Evolutionary conservation across 1,140 invertebrate species (phyloP).

Genomic region (Trichonephila clavata): DNA sequence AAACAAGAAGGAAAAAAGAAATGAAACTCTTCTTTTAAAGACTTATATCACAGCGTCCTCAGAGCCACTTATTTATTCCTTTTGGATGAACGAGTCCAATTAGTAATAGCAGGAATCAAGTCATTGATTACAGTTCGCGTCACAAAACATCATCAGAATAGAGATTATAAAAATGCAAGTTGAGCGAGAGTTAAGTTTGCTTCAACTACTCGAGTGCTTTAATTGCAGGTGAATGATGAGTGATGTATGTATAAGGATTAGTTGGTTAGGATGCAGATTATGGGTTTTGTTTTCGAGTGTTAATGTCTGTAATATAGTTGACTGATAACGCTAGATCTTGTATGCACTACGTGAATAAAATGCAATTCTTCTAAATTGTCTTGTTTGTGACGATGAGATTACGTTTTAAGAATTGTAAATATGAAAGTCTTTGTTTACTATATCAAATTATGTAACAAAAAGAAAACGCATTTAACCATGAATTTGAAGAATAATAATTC

Average conservation of each 20-base stretch:
- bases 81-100: slow-evolving; percentile 42
- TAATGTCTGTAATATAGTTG: too few species aligned
- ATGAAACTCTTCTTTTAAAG: slow-evolving; percentile 14
- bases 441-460: too few species aligned
- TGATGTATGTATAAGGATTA: background rate
- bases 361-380: too few species aligned
- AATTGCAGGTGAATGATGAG: slow-evolving; percentile 20
- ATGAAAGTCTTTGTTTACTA: too few species aligned
- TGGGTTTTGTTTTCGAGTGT: background rate
- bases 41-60: slow-evolving; percentile 17
- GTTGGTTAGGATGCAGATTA: background rate
- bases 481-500: too few species aligned
- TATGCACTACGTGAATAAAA: too few species aligned
- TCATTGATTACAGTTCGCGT: slow-evolving; percentile 24
- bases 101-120: slow-evolving; percentile 35
- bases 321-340: too few species aligned
- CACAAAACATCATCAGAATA: background rate
- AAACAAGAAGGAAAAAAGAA: background rate
- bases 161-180: slow-evolving; percentile 3
- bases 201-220: background rate
- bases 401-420: too few species aligned
- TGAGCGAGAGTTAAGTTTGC: background rate
- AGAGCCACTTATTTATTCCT: slow-evolving; percentile 30
- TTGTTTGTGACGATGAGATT: too few species aligned
- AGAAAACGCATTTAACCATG: too few species aligned